Conservation (phyloP, 2,888 invertebrate genomes). For the Erannis defoliaria region DNA sequence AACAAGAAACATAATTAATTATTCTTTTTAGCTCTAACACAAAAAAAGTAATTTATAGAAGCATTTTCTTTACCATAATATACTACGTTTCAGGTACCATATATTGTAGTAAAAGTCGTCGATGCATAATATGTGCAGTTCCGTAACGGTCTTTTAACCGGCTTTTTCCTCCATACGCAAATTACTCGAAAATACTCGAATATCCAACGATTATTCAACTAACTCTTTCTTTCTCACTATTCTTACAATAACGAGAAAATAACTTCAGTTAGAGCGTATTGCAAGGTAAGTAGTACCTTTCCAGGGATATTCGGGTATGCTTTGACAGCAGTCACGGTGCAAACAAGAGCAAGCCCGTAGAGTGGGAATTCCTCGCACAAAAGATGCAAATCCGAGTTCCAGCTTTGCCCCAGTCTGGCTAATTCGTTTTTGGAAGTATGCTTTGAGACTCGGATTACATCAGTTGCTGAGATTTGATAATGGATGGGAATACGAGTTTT, state of each 20-base stretch:
- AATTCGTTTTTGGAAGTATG: slow-evolving; percentile 39
- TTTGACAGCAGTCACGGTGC: slow-evolving; percentile 16
- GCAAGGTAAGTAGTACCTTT: slow-evolving; percentile 6
- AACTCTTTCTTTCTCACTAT: not conserved
- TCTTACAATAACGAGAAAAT: not conserved
- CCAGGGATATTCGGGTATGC: slow-evolving; percentile 9
- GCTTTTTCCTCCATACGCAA: too few species aligned
- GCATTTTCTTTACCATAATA: too few species aligned
- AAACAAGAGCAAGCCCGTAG: slow-evolving; percentile 5
- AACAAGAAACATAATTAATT: too few species aligned
- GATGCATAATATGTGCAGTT: too few species aligned
- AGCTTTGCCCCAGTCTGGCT: slow-evolving; percentile 23
- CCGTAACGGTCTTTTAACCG: too few species aligned
- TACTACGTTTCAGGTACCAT: too few species aligned
- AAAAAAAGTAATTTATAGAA: too few species aligned
- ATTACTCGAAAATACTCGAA: too few species aligned
- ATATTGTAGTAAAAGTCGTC: too few species aligned
- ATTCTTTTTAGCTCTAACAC: too few species aligned
- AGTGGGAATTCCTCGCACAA: slow-evolving; percentile 14
- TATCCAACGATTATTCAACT: not conserved
- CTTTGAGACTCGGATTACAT: slow-evolving; percentile 25
- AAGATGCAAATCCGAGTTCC: slow-evolving; percentile 21
- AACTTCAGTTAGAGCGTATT: not conserved
- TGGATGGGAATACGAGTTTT: not conserved
- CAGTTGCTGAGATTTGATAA: not conserved